Percentiles rank a stretch among this genome's conserved stretches.
Conservation (phyloP, 1,140 invertebrate genomes). For the Sarcophaga bullata region DNA sequence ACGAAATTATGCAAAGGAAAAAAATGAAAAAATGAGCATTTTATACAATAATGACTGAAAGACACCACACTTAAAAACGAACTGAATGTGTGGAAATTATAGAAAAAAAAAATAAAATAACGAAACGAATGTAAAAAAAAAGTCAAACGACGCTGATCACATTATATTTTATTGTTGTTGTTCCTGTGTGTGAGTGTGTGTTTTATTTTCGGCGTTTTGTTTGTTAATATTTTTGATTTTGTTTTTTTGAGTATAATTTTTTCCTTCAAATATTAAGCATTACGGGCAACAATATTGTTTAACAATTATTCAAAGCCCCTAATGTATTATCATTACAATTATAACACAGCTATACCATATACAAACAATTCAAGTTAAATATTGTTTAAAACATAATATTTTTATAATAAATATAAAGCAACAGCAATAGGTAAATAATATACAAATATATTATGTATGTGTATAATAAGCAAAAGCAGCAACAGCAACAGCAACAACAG, state of each 20-base stretch:
- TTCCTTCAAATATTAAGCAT: background rate
- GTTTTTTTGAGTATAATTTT: no score
- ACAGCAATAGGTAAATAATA: no score
- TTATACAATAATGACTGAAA: background rate
- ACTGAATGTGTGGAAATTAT: background rate
- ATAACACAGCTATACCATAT: background rate
- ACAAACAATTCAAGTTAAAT: no score
- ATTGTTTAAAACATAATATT: no score
- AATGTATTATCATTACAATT: slow-evolving; percentile 8
- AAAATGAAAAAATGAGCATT: background rate
- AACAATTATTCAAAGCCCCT: background rate
- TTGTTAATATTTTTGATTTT: background rate
- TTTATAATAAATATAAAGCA: no score
- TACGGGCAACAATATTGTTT: background rate
- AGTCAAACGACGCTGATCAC: slow-evolving; percentile 6
- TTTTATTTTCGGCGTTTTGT: background rate
- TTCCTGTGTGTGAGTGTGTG: background rate
- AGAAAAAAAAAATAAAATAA: background rate
- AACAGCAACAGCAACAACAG: background rate
- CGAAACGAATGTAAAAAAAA: slow-evolving; percentile 7
- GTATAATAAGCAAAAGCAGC: background rate
- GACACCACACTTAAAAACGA: background rate
- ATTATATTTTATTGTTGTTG: background rate
- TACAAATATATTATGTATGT: no score
- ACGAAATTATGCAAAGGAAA: background rate